These are phyloP conservation scores for Solea senegalensis DNA, from an alignment of 2,113 vertebrate species.

Conservation along the genomic window DNA sequence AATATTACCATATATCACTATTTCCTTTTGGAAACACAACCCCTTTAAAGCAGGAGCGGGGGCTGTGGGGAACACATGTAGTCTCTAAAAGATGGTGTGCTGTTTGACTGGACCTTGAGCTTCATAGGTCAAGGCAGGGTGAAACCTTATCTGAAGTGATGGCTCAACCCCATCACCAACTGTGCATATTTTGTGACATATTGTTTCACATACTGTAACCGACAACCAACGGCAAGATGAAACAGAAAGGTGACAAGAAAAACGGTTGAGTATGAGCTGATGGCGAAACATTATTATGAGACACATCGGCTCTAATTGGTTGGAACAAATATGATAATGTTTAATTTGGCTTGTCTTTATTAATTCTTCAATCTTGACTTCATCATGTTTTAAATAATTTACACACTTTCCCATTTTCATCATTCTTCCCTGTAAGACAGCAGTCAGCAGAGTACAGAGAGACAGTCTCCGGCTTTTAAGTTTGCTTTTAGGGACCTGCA, in stretches of 20 bases:
- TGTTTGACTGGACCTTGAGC: slow-evolving; percentile 17
- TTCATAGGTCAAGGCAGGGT: slow-evolving; percentile 51
- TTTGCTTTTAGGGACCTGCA: slow-evolving; percentile 21
- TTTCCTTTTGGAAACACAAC: too few species aligned
- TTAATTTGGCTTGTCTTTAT: slow-evolving; percentile 27
- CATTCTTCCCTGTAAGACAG: slow-evolving; percentile 25
- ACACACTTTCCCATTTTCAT: slow-evolving; percentile 11
- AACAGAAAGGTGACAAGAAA: background rate
- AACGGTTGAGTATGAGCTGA: background rate
- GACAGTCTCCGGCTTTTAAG: slow-evolving; percentile 36
- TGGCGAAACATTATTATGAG: background rate
- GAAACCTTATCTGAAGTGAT: slow-evolving; percentile 43
- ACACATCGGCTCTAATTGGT: slow-evolving; percentile 17
- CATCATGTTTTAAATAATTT: slow-evolving; percentile 24
- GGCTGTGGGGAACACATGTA: background rate
- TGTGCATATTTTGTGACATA: slow-evolving; percentile 1
- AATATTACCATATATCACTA: too few species aligned
- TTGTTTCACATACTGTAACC: background rate
- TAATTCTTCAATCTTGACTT: slow-evolving; percentile 34
- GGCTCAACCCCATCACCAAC: background rate
- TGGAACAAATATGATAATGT: slow-evolving; percentile 21
- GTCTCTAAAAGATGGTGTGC: slow-evolving; percentile 10
- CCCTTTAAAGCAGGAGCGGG: too few species aligned
- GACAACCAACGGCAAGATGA: background rate
- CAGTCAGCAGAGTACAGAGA: slow-evolving; percentile 32